phyloP scores from a whole-genome alignment of 2,797 vertebrate genomes.

The Podarcis siculus region DNA sequence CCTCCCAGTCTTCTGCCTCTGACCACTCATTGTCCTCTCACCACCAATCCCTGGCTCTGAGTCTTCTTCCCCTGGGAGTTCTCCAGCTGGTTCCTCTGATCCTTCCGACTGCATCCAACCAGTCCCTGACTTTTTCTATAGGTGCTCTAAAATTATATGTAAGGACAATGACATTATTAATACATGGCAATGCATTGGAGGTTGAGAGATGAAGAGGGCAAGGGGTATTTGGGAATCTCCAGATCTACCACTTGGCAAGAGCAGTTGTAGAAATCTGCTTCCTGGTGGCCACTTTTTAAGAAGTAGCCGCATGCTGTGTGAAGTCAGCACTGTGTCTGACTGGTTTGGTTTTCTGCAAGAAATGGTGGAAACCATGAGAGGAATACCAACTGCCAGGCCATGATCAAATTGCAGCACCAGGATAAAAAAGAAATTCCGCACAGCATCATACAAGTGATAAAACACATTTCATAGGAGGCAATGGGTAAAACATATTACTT shows the following conservation, averaged over 20 bases:
- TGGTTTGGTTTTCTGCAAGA: conserved; percentile 12
- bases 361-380: not conserved
- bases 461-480: conserved; percentile 24
- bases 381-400: not conserved
- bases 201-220: not conserved
- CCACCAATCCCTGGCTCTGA: no score
- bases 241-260: not conserved
- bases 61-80: no score
- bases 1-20: no score
- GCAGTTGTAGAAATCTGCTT: not conserved
- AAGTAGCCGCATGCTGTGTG: not conserved
- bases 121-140: no score
- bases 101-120: no score
- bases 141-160: not conserved
- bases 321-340: not conserved
- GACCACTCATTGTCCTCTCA: no score
- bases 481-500: conserved; percentile 21
- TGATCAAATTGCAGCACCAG: conserved; percentile 17
- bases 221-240: not conserved
- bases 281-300: conserved; percentile 10
- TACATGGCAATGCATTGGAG: not conserved
- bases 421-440: conserved; percentile 10
- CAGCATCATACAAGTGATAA: conserved; percentile 30
- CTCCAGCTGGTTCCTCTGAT: no score
- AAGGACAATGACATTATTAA: not conserved